A percentile compares a stretch with the other conserved stretches of the same genome.
Evolutionary conservation across 2,888 invertebrate genomes (phyloP).

Genomic region (Hemithea aestivaria): DNA sequence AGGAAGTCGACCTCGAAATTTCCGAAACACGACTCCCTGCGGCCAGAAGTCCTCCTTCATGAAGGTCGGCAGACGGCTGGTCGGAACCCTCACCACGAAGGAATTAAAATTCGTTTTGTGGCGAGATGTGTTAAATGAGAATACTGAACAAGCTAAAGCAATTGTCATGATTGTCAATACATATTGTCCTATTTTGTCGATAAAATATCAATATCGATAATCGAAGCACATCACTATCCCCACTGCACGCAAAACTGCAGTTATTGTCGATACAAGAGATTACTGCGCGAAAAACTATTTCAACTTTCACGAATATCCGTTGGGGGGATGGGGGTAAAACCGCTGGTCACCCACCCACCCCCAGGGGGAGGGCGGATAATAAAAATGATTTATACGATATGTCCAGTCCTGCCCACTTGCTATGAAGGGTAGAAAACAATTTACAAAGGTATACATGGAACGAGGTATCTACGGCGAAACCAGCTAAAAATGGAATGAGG

Average conservation of each 20-base stretch:
- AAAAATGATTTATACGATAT: constrained; percentile 75
- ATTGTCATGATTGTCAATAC: too few relatives aligned
- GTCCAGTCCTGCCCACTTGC: constrained; percentile 59
- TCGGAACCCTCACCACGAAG: too few relatives aligned
- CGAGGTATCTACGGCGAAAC: too few relatives aligned
- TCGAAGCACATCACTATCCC: constrained; percentile 28
- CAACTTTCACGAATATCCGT: constrained; percentile 52
- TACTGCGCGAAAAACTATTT: constrained; percentile 55
- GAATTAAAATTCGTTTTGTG: too few relatives aligned
- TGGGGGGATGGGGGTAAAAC: constrained; percentile 43
- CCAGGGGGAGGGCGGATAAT: constrained; percentile 51
- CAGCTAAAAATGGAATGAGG: too few relatives aligned
- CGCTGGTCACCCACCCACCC: constrained; percentile 54
- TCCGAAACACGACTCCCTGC: too few relatives aligned
- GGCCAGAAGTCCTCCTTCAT: too few relatives aligned
- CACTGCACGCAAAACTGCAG: constrained; percentile 56
- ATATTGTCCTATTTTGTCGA: not conserved
- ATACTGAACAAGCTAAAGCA: too few relatives aligned
- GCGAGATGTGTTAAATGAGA: too few relatives aligned
- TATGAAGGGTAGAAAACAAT: constrained; percentile 72
- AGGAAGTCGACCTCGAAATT: too few relatives aligned
- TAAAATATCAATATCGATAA: constrained; percentile 2
- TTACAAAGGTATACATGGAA: constrained; percentile 58
- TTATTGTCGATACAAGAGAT: constrained; percentile 51
- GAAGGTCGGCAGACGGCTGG: too few relatives aligned